Evolutionary conservation across 2,888 invertebrate genomes (phyloP).

Genomic region (Fragum fragum): DNA sequence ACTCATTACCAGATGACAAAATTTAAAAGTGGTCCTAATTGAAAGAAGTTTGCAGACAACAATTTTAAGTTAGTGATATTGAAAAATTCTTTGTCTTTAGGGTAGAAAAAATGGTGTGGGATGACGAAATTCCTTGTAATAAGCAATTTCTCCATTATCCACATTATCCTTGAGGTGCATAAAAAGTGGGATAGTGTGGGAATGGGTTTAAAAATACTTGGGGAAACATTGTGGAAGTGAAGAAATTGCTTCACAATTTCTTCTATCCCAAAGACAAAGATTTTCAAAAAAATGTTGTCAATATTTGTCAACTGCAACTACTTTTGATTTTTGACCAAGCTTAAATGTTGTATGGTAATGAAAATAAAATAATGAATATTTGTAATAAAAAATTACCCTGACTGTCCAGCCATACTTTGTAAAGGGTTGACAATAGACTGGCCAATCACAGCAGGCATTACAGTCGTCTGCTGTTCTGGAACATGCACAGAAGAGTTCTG

Average conservation of each 20-base stretch:
- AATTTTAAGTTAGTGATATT: too few relatives aligned
- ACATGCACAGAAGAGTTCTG: constrained; percentile 28
- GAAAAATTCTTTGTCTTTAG: too few relatives aligned
- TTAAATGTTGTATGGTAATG: not conserved
- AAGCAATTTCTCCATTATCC: too few relatives aligned
- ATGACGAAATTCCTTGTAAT: not conserved
- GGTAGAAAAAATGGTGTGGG: not conserved
- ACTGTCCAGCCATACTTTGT: constrained; percentile 30
- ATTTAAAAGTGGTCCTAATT: too few relatives aligned
- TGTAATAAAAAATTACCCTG: constrained; percentile 17
- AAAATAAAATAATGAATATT: not conserved
- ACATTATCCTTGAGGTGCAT: too few relatives aligned
- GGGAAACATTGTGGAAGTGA: too few relatives aligned
- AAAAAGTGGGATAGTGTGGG: too few relatives aligned
- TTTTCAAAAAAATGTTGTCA: constrained; percentile 5
- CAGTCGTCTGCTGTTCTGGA: constrained; percentile 36
- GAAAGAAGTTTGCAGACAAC: too few relatives aligned
- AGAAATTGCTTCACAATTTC: too few relatives aligned
- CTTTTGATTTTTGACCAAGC: not conserved
- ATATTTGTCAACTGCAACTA: not conserved
- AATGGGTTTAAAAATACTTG: too few relatives aligned
- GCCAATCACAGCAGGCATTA: constrained; percentile 31
- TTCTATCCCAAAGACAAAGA: too few relatives aligned
- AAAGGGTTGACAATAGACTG: constrained; percentile 52
- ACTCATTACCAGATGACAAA: not conserved